Evolutionary conservation across 2,113 vertebrate species (phyloP).

Genomic region (Pica pica): DNA sequence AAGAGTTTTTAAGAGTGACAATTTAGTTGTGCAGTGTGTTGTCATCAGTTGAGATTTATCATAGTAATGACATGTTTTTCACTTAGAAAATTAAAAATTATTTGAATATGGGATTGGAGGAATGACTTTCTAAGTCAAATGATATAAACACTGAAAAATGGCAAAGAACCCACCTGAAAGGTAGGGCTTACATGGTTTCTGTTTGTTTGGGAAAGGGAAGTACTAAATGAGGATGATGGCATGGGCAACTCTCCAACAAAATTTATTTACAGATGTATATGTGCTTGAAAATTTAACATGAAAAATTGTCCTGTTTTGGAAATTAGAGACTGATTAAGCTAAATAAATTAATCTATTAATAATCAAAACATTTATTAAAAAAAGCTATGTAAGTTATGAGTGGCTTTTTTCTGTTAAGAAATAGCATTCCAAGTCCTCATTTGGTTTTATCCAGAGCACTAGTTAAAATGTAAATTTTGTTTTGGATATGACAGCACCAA

Average conservation of each 20-base stretch:
- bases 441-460: neutral
- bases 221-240: neutral
- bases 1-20: neutral
- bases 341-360: neutral
- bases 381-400: fast-evolving
- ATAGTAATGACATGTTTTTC: conserved; percentile 32
- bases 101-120: neutral
- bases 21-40: conserved; percentile 14
- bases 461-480: neutral
- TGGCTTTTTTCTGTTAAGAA: neutral
- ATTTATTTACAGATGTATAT: neutral
- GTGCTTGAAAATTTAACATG: neutral
- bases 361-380: neutral
- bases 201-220: neutral
- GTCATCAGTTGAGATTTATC: conserved; percentile 51
- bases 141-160: conserved; percentile 22
- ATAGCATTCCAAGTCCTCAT: neutral
- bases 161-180: neutral
- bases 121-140: conserved; percentile 24
- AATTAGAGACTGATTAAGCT: neutral
- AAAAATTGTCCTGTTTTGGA: neutral
- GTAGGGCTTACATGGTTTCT: neutral
- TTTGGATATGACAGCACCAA: neutral
- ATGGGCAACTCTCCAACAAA: neutral
- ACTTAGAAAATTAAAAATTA: conserved; percentile 32